These are phyloP conservation scores for Carassius carassius DNA, from an alignment of 2,113 vertebrate genomes.

Conservation along the genomic window DNA sequence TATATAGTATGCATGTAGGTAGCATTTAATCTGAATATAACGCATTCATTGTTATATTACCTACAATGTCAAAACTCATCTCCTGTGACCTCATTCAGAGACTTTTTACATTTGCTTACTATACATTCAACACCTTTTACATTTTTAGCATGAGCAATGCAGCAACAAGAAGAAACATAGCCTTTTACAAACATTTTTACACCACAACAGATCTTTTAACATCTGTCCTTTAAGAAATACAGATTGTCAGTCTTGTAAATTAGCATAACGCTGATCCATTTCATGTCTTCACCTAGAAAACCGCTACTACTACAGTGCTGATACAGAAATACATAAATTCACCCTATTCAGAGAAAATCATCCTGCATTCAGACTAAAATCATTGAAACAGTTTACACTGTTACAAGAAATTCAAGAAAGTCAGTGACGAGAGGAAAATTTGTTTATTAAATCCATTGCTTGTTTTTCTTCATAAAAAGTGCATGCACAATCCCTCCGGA, in stretches of 20 bases:
- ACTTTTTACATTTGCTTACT: too few relatives aligned
- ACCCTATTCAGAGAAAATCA: background rate
- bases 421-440: background rate
- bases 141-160: too few relatives aligned
- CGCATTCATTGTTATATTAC: background rate
- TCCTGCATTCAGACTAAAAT: background rate
- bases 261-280: background rate
- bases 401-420: too few relatives aligned
- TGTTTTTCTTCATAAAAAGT: background rate
- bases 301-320: background rate
- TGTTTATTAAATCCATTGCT: slow-evolving; percentile 1
- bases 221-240: too few relatives aligned
- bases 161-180: too few relatives aligned
- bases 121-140: too few relatives aligned
- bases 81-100: too few relatives aligned
- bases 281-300: too few relatives aligned
- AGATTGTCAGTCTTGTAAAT: background rate
- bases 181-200: too few relatives aligned
- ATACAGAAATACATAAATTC: background rate
- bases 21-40: background rate
- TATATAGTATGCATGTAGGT: background rate
- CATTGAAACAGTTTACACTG: background rate
- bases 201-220: too few relatives aligned
- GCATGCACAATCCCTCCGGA: background rate
- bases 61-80: too few relatives aligned